Evolutionary conservation across 2,113 vertebrate species (phyloP).

Genomic region (Leptobrachium leishanense): DNA sequence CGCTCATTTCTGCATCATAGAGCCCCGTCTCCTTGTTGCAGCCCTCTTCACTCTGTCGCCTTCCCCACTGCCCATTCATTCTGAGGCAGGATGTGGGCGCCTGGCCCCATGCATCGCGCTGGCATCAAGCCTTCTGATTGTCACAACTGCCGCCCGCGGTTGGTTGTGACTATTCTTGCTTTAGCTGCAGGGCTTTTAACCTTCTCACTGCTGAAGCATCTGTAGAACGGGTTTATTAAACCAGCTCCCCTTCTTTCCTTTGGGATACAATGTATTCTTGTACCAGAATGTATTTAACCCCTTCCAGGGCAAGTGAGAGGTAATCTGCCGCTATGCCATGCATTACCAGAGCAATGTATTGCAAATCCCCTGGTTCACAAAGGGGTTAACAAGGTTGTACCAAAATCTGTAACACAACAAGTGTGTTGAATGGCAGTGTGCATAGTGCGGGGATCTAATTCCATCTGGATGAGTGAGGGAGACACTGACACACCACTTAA

Average conservation of each 20-base stretch:
- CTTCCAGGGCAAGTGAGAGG: too few species aligned
- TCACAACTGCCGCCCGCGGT: too few species aligned
- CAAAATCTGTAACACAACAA: neutral
- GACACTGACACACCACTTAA: constrained; percentile 23
- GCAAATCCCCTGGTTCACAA: neutral
- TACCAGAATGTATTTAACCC: too few species aligned
- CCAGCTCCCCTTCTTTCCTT: too few species aligned
- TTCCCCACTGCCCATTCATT: neutral
- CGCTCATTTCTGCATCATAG: neutral
- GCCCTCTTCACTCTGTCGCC: neutral
- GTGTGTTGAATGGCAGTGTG: neutral
- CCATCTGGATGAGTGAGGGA: neutral
- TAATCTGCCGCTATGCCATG: neutral
- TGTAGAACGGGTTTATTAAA: too few species aligned
- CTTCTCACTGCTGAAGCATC: too few species aligned
- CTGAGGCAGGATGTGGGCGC: too few species aligned
- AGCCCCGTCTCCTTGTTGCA: neutral
- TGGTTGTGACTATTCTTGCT: too few species aligned
- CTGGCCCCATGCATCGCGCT: too few species aligned
- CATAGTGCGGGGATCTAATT: neutral
- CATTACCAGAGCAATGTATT: neutral
- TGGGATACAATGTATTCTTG: too few species aligned
- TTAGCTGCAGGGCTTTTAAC: too few species aligned
- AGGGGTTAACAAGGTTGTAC: neutral
- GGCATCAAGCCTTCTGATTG: too few species aligned